Evolutionary conservation across 2,797 vertebrate species (phyloP).

Genomic region (Pitangus sulphuratus): DNA sequence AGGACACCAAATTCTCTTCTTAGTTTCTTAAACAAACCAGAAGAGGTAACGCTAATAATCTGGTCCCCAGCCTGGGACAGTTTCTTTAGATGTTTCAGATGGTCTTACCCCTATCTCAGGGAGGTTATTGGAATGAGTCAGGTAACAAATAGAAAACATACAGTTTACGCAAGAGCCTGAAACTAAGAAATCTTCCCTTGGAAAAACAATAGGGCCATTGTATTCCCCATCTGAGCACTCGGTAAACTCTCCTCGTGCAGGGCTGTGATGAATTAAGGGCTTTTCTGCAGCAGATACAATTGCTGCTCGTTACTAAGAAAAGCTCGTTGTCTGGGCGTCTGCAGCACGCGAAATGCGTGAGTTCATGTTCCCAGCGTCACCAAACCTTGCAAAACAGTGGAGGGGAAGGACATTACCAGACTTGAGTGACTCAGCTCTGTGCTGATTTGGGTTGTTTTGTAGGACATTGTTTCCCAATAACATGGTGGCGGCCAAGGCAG

Average conservation of each 20-base stretch:
- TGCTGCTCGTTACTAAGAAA: background rate
- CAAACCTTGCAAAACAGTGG: background rate
- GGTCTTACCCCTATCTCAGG: background rate
- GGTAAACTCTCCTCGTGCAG: background rate
- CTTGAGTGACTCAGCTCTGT: rapidly evolving
- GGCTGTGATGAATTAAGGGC: slow-evolving; percentile 31
- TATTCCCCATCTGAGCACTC: background rate
- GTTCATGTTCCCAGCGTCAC: background rate
- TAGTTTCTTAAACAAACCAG: background rate
- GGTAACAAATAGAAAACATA: slow-evolving; percentile 26
- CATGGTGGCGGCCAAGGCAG: rapidly evolving
- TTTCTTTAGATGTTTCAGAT: background rate
- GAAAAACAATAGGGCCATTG: slow-evolving; percentile 16
- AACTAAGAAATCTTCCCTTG: background rate
- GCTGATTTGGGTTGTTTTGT: background rate
- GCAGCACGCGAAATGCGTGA: rapidly evolving
- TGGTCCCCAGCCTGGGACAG: background rate
- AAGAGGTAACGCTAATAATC: background rate
- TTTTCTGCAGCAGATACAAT: background rate
- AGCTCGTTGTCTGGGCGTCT: background rate
- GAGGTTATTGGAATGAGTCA: background rate
- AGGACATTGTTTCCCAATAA: background rate
- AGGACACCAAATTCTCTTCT: background rate
- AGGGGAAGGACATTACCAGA: background rate
- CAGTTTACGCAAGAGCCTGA: background rate